These are phyloP conservation scores for Trichosurus vulpecula DNA, from an alignment of 2,797 vertebrate species.

Conservation along the genomic window DNA sequence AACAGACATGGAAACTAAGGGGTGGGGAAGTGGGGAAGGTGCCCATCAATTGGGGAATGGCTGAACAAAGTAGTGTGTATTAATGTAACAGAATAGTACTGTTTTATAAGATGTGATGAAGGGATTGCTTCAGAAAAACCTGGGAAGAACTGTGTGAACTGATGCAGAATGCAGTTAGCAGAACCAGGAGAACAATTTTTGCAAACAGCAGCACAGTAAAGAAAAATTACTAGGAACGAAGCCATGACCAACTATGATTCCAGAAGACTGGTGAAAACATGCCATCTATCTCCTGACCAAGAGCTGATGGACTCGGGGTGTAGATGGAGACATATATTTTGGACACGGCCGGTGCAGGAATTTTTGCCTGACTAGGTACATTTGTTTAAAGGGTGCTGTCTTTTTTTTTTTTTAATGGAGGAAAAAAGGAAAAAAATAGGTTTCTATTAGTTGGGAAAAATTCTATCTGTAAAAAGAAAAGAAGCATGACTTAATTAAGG, in stretches of 20 bases:
- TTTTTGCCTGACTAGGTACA: background rate
- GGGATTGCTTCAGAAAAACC: background rate
- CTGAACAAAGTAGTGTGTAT: background rate
- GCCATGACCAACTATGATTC: background rate
- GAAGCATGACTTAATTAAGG: background rate
- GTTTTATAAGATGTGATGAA: background rate
- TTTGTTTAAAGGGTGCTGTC: background rate
- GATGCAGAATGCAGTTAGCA: background rate
- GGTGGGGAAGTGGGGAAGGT: too few species aligned
- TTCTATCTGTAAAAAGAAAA: background rate
- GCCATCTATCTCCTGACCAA: background rate
- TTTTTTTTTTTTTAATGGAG: background rate
- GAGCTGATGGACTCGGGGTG: background rate
- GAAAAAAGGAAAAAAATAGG: background rate
- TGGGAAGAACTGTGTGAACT: background rate
- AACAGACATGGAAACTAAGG: background rate
- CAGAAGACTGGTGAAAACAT: background rate
- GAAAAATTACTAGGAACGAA: background rate
- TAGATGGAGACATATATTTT: background rate
- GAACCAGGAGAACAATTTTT: background rate
- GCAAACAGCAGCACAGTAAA: background rate
- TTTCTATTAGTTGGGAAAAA: background rate
- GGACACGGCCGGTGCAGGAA: background rate
- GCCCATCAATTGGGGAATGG: background rate
- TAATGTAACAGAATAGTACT: background rate